These are phyloP conservation scores for Trichogramma pretiosum DNA, from an alignment of 1,140 invertebrate genomes.

Conservation along the genomic window DNA sequence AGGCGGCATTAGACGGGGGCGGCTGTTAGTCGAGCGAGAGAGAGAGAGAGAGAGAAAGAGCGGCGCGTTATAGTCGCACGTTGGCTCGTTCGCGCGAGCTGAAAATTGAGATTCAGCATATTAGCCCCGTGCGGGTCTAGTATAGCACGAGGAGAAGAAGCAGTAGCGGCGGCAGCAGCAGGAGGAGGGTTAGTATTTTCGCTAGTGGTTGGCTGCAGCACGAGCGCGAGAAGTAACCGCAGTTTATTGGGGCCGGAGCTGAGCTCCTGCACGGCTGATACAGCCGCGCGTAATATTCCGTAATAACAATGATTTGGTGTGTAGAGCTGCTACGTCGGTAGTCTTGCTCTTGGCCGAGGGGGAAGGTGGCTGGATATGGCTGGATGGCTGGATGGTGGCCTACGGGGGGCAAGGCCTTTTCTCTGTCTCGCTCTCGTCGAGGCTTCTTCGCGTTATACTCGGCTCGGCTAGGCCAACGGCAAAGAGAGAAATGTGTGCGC, in stretches of 20 bases:
- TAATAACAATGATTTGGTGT: constrained; percentile 46
- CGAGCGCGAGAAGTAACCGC: constrained; percentile 32
- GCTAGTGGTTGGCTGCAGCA: too few relatives aligned
- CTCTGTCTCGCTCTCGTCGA: constrained; percentile 4
- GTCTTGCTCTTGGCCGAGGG: constrained; percentile 28
- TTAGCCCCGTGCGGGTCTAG: constrained; percentile 24
- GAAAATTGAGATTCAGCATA: constrained; percentile 45
- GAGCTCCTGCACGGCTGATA: constrained; percentile 41
- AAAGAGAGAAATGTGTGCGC: constrained; percentile 7
- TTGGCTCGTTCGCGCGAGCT: constrained; percentile 25
- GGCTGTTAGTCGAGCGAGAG: too few relatives aligned
- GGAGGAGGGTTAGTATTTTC: too few relatives aligned
- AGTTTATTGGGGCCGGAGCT: constrained; percentile 43
- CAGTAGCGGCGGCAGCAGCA: background rate
- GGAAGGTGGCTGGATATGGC: too few relatives aligned
- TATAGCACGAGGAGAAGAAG: background rate
- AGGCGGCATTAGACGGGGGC: too few relatives aligned
- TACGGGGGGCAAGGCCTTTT: too few relatives aligned
- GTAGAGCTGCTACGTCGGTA: constrained; percentile 26
- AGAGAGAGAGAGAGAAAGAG: background rate
- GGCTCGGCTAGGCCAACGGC: background rate
- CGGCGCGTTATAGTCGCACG: constrained; percentile 7
- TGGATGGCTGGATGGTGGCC: too few relatives aligned
- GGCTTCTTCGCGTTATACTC: constrained; percentile 9
- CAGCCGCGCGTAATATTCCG: constrained; percentile 42